Conservation (phyloP, 2,888 invertebrate genomes). For the Deilephila elpenor region DNA sequence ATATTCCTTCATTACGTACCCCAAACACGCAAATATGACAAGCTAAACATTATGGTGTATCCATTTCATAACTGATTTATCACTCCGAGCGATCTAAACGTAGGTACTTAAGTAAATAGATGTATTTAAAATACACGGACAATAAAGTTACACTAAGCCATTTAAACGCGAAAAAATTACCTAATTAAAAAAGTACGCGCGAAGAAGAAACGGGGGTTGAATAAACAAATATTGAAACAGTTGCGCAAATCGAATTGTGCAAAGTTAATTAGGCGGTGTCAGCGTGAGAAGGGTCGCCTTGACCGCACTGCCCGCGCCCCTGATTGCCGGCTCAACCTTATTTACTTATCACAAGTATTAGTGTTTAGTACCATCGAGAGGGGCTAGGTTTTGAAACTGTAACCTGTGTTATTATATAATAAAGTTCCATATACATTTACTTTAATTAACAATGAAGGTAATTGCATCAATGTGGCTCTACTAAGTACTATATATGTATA, state of each 20-base stretch:
- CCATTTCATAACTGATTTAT: too few species aligned
- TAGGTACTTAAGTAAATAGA: not conserved
- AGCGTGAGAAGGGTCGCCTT: conserved; percentile 63
- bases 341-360: conserved; percentile 31
- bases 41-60: too few species aligned
- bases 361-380: not conserved
- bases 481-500: too few species aligned
- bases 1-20: too few species aligned
- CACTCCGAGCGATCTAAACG: too few species aligned
- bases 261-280: conserved; percentile 73
- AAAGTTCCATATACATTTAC: too few species aligned
- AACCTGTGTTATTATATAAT: too few species aligned
- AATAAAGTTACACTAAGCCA: not conserved
- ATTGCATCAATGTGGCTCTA: too few species aligned
- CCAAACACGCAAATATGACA: too few species aligned
- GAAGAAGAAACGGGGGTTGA: conserved; percentile 45
- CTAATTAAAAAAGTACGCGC: conserved; percentile 41
- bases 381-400: too few species aligned
- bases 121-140: not conserved
- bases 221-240: conserved; percentile 65
- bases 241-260: conserved; percentile 72
- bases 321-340: conserved; percentile 56
- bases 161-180: conserved; percentile 40
- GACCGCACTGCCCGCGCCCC: conserved; percentile 37
- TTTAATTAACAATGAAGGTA: too few species aligned